Percentiles rank a stretch among this genome's conserved stretches.
Conservation (phyloP, 1,140 invertebrate genomes). For the Leptonema lineaticorne region DNA sequence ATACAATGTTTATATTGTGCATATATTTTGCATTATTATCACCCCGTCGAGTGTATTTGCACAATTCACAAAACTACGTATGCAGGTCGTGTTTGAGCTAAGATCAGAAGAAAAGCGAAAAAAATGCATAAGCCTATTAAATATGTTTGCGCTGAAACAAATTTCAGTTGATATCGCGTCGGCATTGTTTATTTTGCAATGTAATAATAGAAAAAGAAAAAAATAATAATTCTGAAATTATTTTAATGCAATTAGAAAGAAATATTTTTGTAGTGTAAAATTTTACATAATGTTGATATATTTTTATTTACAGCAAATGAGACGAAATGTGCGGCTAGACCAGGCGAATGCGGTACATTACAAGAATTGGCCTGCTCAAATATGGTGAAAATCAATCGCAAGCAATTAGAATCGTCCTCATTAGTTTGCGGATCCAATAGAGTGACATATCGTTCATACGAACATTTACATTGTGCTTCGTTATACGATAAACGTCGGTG, state of each 20-base stretch:
- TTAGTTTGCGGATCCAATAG: conserved; percentile 47
- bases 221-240: too few relatives aligned
- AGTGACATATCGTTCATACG: conserved; percentile 43
- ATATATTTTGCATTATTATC: too few relatives aligned
- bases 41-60: too few relatives aligned
- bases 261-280: not conserved
- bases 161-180: too few relatives aligned
- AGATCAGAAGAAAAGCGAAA: not conserved
- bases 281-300: too few relatives aligned
- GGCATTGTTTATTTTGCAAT: too few relatives aligned
- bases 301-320: conserved; percentile 39
- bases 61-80: not conserved
- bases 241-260: too few relatives aligned
- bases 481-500: conserved; percentile 44
- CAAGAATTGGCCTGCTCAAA: conserved; percentile 41
- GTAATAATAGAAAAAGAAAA: too few relatives aligned
- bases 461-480: conserved; percentile 45
- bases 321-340: conserved; percentile 35
- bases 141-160: too few relatives aligned
- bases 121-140: too few relatives aligned
- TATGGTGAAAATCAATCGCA: conserved; percentile 39
- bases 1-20: conserved; percentile 1
- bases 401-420: conserved; percentile 25
- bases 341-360: conserved; percentile 43
- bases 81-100: not conserved